These are phyloP conservation scores for Clostera curtula DNA, from an alignment of 2,888 invertebrate genomes.

Conservation along the genomic window DNA sequence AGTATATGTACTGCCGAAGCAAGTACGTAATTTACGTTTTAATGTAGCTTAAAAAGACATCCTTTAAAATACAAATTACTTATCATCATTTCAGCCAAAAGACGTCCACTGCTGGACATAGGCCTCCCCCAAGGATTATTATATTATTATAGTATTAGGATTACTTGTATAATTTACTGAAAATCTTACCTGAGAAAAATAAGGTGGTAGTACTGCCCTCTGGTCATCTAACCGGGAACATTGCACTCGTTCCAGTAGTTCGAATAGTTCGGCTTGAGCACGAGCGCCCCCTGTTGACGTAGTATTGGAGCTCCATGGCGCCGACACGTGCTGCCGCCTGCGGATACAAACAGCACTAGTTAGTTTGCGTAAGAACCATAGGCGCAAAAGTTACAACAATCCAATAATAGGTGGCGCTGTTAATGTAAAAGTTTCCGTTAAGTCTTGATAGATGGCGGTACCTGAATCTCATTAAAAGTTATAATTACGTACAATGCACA, in stretches of 20 bases:
- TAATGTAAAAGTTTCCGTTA: neutral
- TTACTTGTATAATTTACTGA: too few relatives aligned
- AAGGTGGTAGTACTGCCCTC: slow-evolving; percentile 94
- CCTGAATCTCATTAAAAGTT: too few relatives aligned
- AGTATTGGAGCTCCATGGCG: slow-evolving; percentile 71
- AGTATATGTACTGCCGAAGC: too few relatives aligned
- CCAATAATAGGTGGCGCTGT: slow-evolving; percentile 11
- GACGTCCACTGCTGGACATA: too few relatives aligned
- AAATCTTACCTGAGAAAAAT: slow-evolving; percentile 89
- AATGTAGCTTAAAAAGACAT: too few relatives aligned
- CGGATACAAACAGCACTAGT: slow-evolving; percentile 32
- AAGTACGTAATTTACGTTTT: too few relatives aligned
- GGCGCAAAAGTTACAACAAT: neutral
- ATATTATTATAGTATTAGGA: too few relatives aligned
- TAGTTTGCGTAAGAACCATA: slow-evolving; percentile 5
- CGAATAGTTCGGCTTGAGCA: slow-evolving; percentile 88
- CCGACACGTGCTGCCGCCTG: slow-evolving; percentile 81
- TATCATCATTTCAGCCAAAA: too few relatives aligned
- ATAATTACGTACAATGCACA: too few relatives aligned
- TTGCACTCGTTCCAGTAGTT: slow-evolving; percentile 94
- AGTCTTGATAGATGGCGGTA: slow-evolving; percentile 4
- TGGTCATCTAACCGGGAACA: slow-evolving; percentile 97
- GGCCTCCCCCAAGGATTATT: too few relatives aligned
- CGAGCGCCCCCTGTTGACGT: slow-evolving; percentile 65
- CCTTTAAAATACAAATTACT: too few relatives aligned